Evolutionary conservation across 2,888 invertebrate species (phyloP).

Genomic region (Ephialtes manifestator): DNA sequence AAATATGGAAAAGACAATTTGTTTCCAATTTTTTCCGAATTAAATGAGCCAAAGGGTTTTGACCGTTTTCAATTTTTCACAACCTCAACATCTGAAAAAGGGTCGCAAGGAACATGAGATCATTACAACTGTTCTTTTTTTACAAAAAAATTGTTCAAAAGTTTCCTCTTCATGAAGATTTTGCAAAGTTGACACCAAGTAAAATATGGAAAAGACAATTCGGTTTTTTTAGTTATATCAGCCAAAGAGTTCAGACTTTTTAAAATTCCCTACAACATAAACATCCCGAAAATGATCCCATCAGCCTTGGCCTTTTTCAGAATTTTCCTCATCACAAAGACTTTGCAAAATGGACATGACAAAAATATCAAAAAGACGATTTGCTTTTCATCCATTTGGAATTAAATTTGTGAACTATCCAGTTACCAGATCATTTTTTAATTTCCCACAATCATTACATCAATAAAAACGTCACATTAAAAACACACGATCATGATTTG

Average conservation of each 20-base stretch:
- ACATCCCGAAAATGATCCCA: conserved; percentile 20
- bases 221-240: conserved; percentile 16
- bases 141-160: not conserved
- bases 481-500: not conserved
- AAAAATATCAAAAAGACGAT: conserved; percentile 22
- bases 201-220: not conserved
- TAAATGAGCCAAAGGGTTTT: conserved; percentile 30
- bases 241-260: conserved; percentile 4
- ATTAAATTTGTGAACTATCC: no score
- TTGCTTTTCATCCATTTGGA: not conserved
- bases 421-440: no score
- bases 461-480: conserved; percentile 26
- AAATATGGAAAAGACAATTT: conserved; percentile 1
- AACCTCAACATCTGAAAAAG: conserved; percentile 4
- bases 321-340: conserved; percentile 1
- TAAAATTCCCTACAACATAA: not conserved
- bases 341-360: no score
- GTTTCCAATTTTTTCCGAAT: conserved; percentile 41
- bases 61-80: conserved; percentile 19
- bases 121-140: not conserved
- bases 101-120: conserved; percentile 13
- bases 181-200: conserved; percentile 43
- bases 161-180: conserved; percentile 8
- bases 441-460: not conserved
- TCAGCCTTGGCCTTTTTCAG: not conserved